Conservation (phyloP, 2,797 vertebrate species). For the Pangasius krempfi region DNA sequence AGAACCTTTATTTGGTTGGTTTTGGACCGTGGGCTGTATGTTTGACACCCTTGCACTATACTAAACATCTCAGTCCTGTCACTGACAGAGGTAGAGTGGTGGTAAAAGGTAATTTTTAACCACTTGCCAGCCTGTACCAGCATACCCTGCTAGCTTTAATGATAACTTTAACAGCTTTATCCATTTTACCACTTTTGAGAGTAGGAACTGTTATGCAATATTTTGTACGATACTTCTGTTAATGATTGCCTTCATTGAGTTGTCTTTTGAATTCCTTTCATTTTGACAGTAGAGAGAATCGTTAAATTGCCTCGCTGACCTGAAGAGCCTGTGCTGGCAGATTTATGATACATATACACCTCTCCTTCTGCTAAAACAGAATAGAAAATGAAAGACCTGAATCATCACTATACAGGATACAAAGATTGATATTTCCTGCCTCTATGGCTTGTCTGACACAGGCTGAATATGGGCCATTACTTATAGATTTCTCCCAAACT, state of each 20-base stretch:
- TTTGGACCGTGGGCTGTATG: not conserved
- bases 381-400: not conserved
- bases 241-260: constrained; percentile 13
- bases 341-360: constrained; percentile 8
- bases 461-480: not conserved
- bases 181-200: not conserved
- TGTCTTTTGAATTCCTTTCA: not conserved
- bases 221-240: constrained; percentile 5
- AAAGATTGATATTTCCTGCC: not conserved
- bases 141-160: not conserved
- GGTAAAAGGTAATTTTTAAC: not conserved
- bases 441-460: not conserved
- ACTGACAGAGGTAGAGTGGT: not conserved
- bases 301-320: constrained; percentile 11
- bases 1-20: not conserved
- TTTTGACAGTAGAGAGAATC: constrained; percentile 24
- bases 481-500: constrained; percentile 7
- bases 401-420: not conserved
- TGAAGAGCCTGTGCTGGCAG: constrained; percentile 15
- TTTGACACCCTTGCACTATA: not conserved
- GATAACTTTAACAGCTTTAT: not conserved
- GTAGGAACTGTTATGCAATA: not conserved
- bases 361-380: constrained; percentile 1
- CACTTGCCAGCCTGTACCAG: not conserved
- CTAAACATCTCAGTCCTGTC: not conserved